Evolutionary conservation across 2,888 invertebrate species (phyloP).

Genomic region (Spialia ferax): DNA sequence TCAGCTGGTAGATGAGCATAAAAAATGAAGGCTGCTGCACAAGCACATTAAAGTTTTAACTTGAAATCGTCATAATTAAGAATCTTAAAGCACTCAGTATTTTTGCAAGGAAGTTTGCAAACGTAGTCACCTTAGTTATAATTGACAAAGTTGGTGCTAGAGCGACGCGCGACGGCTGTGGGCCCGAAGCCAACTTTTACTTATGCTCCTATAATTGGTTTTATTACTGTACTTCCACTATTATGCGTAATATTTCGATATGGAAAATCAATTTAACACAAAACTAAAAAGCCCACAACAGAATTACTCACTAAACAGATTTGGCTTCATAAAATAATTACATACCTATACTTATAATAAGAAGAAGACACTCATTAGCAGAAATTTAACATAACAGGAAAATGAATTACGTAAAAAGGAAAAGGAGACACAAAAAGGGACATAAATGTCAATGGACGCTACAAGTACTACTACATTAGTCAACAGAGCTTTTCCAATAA

Average conservation of each 20-base stretch:
- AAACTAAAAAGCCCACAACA: too few species aligned
- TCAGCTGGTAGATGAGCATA: neutral
- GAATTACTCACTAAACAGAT: too few species aligned
- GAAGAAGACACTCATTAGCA: neutral
- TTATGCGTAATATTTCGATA: conserved; percentile 50
- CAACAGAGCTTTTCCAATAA: conserved; percentile 50
- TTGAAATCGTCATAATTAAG: conserved; percentile 14
- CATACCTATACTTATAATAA: too few species aligned
- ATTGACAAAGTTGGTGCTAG: conserved; percentile 69
- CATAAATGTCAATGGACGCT: conserved; percentile 19
- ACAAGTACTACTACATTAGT: conserved; percentile 30
- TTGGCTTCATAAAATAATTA: too few species aligned
- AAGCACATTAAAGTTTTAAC: neutral
- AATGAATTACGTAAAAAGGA: neutral
- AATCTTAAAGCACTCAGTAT: conserved; percentile 16
- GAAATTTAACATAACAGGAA: conserved; percentile 1
- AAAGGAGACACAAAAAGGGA: conserved; percentile 8
- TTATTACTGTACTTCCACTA: conserved; percentile 68
- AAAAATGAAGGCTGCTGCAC: neutral
- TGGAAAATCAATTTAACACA: too few species aligned
- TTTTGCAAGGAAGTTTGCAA: conserved; percentile 38
- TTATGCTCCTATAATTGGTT: conserved; percentile 77
- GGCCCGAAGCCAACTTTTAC: conserved; percentile 74
- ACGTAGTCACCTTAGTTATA: conserved; percentile 67
- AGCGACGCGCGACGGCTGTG: conserved; percentile 59